A percentile compares a stretch with the other conserved stretches of the same genome.
These are phyloP conservation scores for Leiothrix lutea DNA, from an alignment of 2,113 vertebrate species.

Conservation along the genomic window DNA sequence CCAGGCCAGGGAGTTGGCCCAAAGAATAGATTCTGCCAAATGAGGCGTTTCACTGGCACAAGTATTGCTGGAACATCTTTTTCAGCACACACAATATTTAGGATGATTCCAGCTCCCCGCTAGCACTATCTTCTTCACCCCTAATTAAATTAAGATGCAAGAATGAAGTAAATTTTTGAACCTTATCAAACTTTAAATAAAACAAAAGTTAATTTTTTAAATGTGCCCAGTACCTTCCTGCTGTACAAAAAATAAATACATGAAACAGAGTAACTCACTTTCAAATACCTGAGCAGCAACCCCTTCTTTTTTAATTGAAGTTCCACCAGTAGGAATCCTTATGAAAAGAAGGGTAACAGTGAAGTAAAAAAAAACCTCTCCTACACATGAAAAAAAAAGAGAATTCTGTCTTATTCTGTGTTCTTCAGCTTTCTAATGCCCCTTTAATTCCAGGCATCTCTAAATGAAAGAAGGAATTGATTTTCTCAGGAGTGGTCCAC, in stretches of 20 bases:
- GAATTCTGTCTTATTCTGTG: background rate
- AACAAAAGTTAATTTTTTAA: background rate
- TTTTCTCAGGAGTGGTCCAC: conserved; percentile 39
- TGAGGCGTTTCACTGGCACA: background rate
- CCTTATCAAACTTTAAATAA: background rate
- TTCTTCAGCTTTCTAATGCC: background rate
- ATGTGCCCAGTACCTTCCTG: background rate
- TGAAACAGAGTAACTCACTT: background rate
- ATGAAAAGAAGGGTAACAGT: background rate
- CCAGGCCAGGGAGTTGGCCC: background rate
- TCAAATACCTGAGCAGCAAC: background rate
- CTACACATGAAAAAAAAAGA: background rate
- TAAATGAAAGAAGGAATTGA: conserved; percentile 51
- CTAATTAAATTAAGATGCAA: background rate
- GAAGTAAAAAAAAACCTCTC: background rate
- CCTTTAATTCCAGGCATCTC: conserved; percentile 17
- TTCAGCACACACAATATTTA: background rate
- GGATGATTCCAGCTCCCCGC: background rate
- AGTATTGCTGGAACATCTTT: background rate
- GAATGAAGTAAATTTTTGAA: background rate
- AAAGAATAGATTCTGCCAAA: background rate
- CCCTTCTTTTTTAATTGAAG: background rate
- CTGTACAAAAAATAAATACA: background rate
- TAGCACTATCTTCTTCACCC: background rate
- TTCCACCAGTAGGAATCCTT: background rate